These are phyloP conservation scores for Philereme vetulata DNA, from an alignment of 2,888 invertebrate genomes.

Conservation along the genomic window DNA sequence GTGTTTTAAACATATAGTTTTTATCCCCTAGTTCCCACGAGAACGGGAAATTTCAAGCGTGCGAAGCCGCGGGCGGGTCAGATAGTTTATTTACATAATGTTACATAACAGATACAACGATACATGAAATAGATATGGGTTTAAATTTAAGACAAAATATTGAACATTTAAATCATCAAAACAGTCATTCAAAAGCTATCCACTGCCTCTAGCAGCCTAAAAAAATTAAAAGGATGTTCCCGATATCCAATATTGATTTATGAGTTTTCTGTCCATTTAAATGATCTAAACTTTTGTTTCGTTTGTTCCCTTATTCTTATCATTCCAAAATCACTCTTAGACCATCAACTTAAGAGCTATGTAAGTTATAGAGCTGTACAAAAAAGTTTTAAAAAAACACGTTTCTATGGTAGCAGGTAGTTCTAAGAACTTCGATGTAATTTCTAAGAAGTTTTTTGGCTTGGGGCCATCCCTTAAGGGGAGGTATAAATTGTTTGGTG, in stretches of 20 bases:
- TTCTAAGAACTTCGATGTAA: slow-evolving; percentile 57
- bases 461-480: slow-evolving; percentile 44
- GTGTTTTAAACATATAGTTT: no score
- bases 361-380: slow-evolving; percentile 16
- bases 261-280: slow-evolving; percentile 45
- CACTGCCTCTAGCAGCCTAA: slow-evolving; percentile 15
- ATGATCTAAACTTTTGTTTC: slow-evolving; percentile 55
- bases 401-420: slow-evolving; percentile 59
- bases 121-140: no score
- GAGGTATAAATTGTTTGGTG: slow-evolving; percentile 42
- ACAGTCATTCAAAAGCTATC: slow-evolving; percentile 29
- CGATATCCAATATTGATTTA: slow-evolving; percentile 59
- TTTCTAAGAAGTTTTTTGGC: slow-evolving; percentile 61
- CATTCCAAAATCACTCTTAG: slow-evolving; percentile 5
- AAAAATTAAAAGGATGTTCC: slow-evolving; percentile 43
- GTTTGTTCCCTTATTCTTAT: slow-evolving; percentile 37
- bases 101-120: no score
- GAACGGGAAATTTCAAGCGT: no score
- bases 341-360: slow-evolving; percentile 6
- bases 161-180: slow-evolving; percentile 24
- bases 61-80: no score
- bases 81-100: no score
- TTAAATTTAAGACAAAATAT: no score
- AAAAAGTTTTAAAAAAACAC: slow-evolving; percentile 41
- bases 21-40: no score